A percentile compares a stretch with the other conserved stretches of the same genome.
Evolutionary conservation across 2,113 vertebrate species (phyloP).

Genomic region (Lathamus discolor): DNA sequence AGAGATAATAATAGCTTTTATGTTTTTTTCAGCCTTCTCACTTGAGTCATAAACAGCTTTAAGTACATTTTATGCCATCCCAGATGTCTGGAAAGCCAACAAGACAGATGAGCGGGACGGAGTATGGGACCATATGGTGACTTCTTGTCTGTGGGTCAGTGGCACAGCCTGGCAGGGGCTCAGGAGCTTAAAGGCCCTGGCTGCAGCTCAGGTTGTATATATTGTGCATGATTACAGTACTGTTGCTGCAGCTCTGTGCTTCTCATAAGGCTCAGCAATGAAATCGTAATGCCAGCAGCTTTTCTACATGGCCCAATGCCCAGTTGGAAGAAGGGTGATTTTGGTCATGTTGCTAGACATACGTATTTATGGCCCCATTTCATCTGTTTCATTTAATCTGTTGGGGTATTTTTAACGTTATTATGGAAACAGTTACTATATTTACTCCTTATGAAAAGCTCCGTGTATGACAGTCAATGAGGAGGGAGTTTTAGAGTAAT

Average conservation of each 20-base stretch:
- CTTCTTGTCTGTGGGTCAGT: not conserved
- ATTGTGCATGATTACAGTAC: not conserved
- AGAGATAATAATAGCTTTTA: not conserved
- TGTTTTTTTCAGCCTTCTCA: not conserved
- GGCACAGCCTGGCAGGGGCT: not conserved
- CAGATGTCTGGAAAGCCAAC: not conserved
- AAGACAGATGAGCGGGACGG: not conserved
- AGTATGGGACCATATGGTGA: not conserved
- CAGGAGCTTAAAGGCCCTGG: not conserved
- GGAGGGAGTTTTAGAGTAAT: not conserved
- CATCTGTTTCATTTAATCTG: constrained; percentile 46
- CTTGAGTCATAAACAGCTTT: not conserved
- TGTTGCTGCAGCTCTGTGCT: not conserved
- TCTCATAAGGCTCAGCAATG: not conserved
- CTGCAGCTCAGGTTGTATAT: not conserved
- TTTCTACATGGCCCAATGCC: constrained; percentile 40
- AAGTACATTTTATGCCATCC: not conserved
- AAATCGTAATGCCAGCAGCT: constrained; percentile 1
- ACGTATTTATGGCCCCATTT: constrained; percentile 48
- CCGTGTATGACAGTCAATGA: not conserved
- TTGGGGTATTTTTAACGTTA: constrained; percentile 50
- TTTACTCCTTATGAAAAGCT: constrained; percentile 38
- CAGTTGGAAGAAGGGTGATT: constrained; percentile 50
- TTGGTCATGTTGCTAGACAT: constrained; percentile 53
- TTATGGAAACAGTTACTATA: constrained; percentile 68